Percentiles rank a stretch among this genome's conserved stretches.
These are phyloP conservation scores for Teleiodes luculella DNA, from an alignment of 2,888 invertebrate species.

Conservation along the genomic window DNA sequence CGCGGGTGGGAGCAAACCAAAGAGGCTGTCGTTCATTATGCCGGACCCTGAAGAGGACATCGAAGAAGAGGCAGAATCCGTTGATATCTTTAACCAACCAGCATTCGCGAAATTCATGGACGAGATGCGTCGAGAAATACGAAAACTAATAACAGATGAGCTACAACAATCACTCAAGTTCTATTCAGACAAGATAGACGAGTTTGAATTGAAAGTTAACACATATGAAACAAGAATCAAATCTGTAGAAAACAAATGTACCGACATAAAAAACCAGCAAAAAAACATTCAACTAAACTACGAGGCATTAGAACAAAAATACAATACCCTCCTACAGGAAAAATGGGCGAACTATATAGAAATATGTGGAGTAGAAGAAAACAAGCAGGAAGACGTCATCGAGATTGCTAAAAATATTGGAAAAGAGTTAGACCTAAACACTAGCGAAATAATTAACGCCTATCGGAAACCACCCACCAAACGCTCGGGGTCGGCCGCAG, in stretches of 20 bases:
- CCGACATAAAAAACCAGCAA: slow-evolving; percentile 13
- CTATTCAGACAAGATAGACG: too few species aligned
- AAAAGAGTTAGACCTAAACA: neutral
- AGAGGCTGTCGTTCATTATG: neutral
- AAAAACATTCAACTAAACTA: slow-evolving; percentile 16
- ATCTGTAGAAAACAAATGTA: slow-evolving; percentile 17
- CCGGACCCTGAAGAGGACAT: neutral
- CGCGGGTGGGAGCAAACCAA: neutral
- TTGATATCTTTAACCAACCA: neutral
- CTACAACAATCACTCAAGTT: too few species aligned
- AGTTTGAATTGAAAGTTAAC: neutral
- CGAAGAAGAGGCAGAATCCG: neutral
- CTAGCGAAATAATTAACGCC: neutral
- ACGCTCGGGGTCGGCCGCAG: neutral
- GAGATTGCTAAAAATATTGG: neutral
- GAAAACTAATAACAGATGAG: too few species aligned
- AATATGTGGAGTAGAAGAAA: slow-evolving; percentile 9
- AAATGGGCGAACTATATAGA: neutral
- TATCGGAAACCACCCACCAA: neutral
- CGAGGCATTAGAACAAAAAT: slow-evolving; percentile 15
- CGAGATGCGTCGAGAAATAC: too few species aligned
- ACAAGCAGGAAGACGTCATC: neutral
- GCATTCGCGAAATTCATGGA: too few species aligned
- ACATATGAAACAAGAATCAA: slow-evolving; percentile 17
- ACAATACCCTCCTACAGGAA: slow-evolving; percentile 16